Conservation (phyloP, 35 echinoderm and acorn worm species). For the Apostichopus parvimensis region DNA sequence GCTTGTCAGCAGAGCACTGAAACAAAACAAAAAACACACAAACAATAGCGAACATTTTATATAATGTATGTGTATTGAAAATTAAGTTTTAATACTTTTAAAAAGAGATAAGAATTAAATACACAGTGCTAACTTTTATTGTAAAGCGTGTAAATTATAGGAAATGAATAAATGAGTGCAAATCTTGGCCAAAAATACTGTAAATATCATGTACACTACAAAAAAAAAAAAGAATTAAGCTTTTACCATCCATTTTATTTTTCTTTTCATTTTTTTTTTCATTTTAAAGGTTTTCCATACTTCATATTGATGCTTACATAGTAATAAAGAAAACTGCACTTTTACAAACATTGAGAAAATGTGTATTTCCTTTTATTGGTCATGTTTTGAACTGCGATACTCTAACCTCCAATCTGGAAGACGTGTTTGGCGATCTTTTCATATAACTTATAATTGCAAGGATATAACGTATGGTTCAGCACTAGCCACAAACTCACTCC, state of each 20-base stretch:
- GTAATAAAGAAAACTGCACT: background rate
- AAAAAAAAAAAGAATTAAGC: background rate
- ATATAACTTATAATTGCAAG: too few relatives aligned
- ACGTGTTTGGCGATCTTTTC: too few relatives aligned
- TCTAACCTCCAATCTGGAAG: too few relatives aligned
- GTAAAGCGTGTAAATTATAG: background rate
- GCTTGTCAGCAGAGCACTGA: too few relatives aligned
- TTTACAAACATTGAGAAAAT: background rate
- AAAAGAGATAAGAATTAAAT: too few relatives aligned
- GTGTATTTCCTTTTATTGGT: background rate
- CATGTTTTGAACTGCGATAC: background rate
- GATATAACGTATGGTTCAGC: too few relatives aligned
- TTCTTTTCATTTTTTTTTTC: background rate
- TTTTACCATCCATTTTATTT: background rate
- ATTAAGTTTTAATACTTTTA: too few relatives aligned
- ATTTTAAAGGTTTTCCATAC: background rate
- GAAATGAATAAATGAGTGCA: background rate
- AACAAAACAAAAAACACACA: too few relatives aligned
- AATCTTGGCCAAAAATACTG: background rate
- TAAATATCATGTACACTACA: slow-evolving; percentile 13
- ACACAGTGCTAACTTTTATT: background rate
- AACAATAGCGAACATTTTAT: too few relatives aligned
- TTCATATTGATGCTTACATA: background rate
- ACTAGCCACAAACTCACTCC: too few relatives aligned
- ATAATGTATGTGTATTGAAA: too few relatives aligned